Base-by-base conservation (phyloP, 1,140 invertebrate genomes). In the Yoshiicerus persimilis region DNA sequence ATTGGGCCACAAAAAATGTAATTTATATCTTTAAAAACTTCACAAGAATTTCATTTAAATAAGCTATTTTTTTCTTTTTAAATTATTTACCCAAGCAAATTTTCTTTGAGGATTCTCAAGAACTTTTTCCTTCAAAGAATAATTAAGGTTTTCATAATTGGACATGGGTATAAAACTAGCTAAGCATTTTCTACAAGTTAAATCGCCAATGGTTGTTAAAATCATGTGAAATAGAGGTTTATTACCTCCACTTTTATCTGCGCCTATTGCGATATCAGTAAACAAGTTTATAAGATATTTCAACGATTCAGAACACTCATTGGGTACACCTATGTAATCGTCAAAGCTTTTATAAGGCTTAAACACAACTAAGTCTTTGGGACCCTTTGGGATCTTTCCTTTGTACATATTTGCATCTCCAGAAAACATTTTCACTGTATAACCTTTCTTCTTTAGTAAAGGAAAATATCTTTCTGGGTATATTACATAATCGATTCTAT, bases 271-370 rank as follows among this genome's bases (percentile, higher is more conserved):
- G 16, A 80, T 80, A n/a, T 80, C 75, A 23, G 20, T 70, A 10
- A 86, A 87, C 16, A 87, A 27, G 23, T 34, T 39, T 5, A 87
- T 39, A 0, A 87, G 1, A 77, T 39, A 77, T 20, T 25, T 16
- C 10, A 87, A 41, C 0, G 86, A 25, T 36, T 75, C n/a, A 10
- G 86, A 87, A 3, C 36, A 70, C 4, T 84, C 8, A 20, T 6
- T 23, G n/a, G n/a, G 13, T 36, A 32, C 36, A n/a, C 70, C 75
- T n/a, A 87, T 23, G 70, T 32, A 87, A n/a, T 89, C 86, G 32
- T 90, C 88, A 64, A 83, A 88, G 5, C 11, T 13, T 66, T 88
- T 86, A 47, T 90, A 87, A 13, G 89, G 89, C 25, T 89, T 86
- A 75, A 90, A 90, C 2, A 89, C 3, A 0, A 64, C 20, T 23